Evolutionary conservation across 2,797 vertebrate species (phyloP), one percentile per base, ranked within the genome.

Genomic region (Echiichthys vipera): DNA sequence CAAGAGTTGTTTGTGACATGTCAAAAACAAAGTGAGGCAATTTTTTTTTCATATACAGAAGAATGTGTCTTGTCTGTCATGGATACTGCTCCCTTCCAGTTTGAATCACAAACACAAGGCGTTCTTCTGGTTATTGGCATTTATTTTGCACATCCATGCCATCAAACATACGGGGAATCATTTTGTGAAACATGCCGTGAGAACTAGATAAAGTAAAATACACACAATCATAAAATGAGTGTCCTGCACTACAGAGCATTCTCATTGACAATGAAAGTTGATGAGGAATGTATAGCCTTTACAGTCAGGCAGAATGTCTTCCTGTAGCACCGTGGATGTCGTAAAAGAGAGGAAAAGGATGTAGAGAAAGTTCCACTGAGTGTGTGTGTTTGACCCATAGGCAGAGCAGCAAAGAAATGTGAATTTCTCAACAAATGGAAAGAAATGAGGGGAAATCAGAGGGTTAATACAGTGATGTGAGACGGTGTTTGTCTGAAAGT

Each of bases 261-360:
- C n/a, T n/a, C n/a, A n/a, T n/a, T n/a, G n/a, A n/a, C n/a, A n/a
- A n/a, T n/a, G n/a, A n/a, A n/a, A n/a, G n/a, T n/a, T 70, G 37
- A 67, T 74, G 36, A 62, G 66, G 62, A 80, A 55, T 75, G 77
- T 79, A 74, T 70, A 40, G 47, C 10, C 40, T 59, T 63, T 80
- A 54, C 55, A 57, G 53, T 46, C 54, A 25, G n/a, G 49, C 46
- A 69, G 68, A 55, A 45, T 1, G 15, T 49, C 65, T 86, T 84
- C 76, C 72, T 86, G 69, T 61, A 45, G 37, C 61, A 37, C 49
- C 2, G 13, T 71, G 64, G 70, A 74, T 25, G 27, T 81, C 40
- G 56, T 90, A 85, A 89, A 90, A 88, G 20, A 61, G 65, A 85
- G 84, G 88, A 92, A 91, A 84, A 88, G 84, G 86, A 91, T 88